Evolutionary conservation across 2,797 vertebrate species (phyloP), one percentile per base, ranked within the genome.

Genomic region (Paedocypris micromegethes): DNA sequence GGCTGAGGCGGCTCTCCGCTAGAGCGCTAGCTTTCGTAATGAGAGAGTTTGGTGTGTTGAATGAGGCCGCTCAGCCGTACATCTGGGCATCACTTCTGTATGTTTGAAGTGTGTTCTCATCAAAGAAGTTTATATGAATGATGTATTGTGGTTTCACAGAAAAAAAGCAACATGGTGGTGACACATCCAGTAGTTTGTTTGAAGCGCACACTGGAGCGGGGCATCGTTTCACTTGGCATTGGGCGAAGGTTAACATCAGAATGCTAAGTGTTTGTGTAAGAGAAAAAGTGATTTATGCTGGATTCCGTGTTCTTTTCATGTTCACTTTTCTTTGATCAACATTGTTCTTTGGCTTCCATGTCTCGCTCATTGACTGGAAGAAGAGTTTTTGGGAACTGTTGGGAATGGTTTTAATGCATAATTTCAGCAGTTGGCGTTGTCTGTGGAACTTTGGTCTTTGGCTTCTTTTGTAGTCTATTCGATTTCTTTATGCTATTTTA

Each of bases 91-190:
- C 67, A 73, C 74, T 72, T 74, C 65, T 65, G 9, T 42, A 53
- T 56, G 70, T 77, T 79, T 72, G 75, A 76, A 76, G 63, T 73
- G 42, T 37, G 7, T 37, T 58, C 59, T 71, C 71, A 65, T 80
- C 73, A 78, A 74, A 78, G 77, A 51, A 23, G 38, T 51, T 42
- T 60, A 70, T 70, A 63, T 67, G 48, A 60, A 57, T 70, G 58
- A 63, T 63, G 42, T 72, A 71, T 65, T 64, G 73, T 68, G 70
- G 63, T 70, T 73, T 52, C 38, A 23, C 57, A 72, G 47, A 60
- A 42, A 62, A 51, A 46, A 64, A 68, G 75, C 58, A 70, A 58
- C 74, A 64, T 67, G 40, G 52, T 5, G 64, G 59, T 23, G 70
- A 67, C 51, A 70, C 6, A 43, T 72, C 58, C 57, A 53, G 58